Evolutionary conservation across 2,113 vertebrate genomes (phyloP), one percentile per base, ranked within the genome.

Genomic region (Salvelinus alpinus): DNA sequence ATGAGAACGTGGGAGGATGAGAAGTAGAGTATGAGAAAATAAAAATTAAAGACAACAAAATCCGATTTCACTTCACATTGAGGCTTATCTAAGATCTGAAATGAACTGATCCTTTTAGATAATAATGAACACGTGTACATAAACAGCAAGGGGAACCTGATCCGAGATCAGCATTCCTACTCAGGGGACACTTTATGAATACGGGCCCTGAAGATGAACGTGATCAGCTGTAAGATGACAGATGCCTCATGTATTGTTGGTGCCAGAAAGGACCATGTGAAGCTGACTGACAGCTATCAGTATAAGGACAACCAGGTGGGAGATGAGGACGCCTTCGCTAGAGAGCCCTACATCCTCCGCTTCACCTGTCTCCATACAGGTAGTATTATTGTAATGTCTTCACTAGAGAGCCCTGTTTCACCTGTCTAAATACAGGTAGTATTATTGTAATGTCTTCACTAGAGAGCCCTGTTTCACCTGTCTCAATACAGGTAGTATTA

Each of bases 301-400:
- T 91, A 91, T 71, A 79, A 86, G 25, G 89, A 91, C 0, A 65
- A 86, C 64, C 86, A 92, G 38, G 0, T 0, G 4, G 91, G 88
- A 62, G 89, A 92, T 20, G 78, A 85, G 70, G 90, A 92, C 48
- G 85, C 76, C 18, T 91, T 92, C 2, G 72, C 86, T 34, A 80
- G 90, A 70, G 88, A 8, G 7, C 8, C 0, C 34, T 38, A 8
- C 9, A 9, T 38, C 34, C 8, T 0, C 34, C 9, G 34, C 9
- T 38, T 38, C 34, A 38, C 7, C 34, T 34, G 34, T 34, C 34
- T 34, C 34, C 7, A 34, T 34, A 34, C 34, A 34, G 34, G 34
- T 34, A 34, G 34, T 34, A 0, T 34, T 8, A 34, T 34, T 7
- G 34, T 34, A 6, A 34, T 34, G 34, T 7, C 34, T 34, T 34